Conservation (phyloP, 2,888 invertebrate species). For the Archips crataeganus region DNA sequence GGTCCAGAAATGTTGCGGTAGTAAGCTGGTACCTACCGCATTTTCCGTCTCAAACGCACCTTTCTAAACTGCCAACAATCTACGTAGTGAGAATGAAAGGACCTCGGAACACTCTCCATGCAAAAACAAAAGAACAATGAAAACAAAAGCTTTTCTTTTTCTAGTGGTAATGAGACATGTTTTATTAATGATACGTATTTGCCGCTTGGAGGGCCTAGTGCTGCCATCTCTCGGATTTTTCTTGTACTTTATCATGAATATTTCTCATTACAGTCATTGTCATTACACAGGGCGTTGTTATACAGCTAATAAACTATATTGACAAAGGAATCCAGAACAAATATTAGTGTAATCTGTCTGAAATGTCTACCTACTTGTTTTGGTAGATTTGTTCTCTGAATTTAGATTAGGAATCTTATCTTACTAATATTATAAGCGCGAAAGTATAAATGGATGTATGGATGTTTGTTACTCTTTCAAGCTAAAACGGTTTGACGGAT, state of each 20-base stretch:
- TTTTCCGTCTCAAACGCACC: too few relatives aligned
- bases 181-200: constrained; percentile 41
- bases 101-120: background rate
- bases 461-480: too few relatives aligned
- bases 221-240: constrained; percentile 35
- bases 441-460: too few relatives aligned
- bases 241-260: constrained; percentile 13
- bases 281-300: background rate
- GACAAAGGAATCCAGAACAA: background rate
- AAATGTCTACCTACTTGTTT: too few relatives aligned
- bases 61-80: background rate
- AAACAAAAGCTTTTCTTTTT: constrained; percentile 31
- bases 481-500: too few relatives aligned
- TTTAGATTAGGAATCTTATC: too few relatives aligned
- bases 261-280: constrained; percentile 3
- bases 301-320: background rate
- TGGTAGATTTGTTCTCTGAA: too few relatives aligned
- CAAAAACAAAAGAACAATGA: constrained; percentile 27
- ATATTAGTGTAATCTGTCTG: too few relatives aligned
- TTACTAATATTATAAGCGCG: too few relatives aligned
- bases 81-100: background rate
- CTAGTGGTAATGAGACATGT: constrained; percentile 35
- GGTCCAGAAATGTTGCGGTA: too few relatives aligned
- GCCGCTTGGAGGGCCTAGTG: constrained; percentile 6
- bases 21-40: too few relatives aligned